Percentiles rank a stretch among this genome's conserved stretches.
Conservation (phyloP, 2,888 invertebrate species). For the Zhuqinia jingwanae region DNA sequence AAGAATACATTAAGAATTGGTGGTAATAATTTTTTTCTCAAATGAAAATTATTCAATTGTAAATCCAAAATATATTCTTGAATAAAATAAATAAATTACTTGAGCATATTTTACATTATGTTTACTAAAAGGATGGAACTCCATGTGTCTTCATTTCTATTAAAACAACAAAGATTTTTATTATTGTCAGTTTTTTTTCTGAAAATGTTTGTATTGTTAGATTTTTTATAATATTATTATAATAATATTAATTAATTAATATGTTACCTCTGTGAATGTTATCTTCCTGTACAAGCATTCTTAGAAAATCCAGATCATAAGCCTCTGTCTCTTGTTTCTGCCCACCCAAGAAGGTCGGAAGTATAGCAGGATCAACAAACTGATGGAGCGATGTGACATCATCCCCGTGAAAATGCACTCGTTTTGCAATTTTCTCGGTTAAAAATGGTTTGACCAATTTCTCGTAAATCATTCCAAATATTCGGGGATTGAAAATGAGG, state of each 20-base stretch:
- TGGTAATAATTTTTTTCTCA: no score
- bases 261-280: constrained; percentile 22
- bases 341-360: constrained; percentile 70
- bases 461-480: constrained; percentile 49
- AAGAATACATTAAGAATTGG: no score
- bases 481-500: constrained; percentile 47
- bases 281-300: not conserved
- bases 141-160: not conserved
- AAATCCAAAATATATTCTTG: no score
- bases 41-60: no score
- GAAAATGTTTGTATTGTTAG: no score
- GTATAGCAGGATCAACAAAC: constrained; percentile 46
- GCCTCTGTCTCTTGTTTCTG: constrained; percentile 25
- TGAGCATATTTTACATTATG: no score
- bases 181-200: no score
- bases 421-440: constrained; percentile 38
- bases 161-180: no score
- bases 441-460: constrained; percentile 60
- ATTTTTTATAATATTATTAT: no score
- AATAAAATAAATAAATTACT: no score
- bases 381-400: constrained; percentile 61
- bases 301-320: constrained; percentile 10
- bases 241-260: no score
- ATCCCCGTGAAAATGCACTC: constrained; percentile 72
- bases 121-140: not conserved